Conservation (phyloP, 1,140 invertebrate genomes). For the Conus ventricosus region DNA sequence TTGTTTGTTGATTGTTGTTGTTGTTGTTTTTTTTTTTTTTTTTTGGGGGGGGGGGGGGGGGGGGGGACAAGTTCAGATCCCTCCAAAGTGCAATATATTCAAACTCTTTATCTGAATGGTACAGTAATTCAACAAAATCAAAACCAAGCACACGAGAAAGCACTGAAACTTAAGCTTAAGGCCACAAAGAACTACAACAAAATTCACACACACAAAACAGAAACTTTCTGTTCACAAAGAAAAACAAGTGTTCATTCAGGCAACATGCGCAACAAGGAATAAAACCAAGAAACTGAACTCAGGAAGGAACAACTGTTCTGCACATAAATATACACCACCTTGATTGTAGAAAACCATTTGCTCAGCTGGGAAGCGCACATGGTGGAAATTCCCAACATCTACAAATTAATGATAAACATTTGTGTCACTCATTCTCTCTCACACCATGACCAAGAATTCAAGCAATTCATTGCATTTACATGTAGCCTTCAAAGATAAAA, state of each 20-base stretch:
- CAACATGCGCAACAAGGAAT: neutral
- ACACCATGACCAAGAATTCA: too few relatives aligned
- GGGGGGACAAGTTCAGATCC: too few relatives aligned
- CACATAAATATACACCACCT: slow-evolving; percentile 24
- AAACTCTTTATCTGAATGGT: neutral
- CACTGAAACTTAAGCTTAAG: neutral
- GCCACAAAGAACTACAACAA: neutral
- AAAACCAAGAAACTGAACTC: neutral
- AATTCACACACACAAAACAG: neutral
- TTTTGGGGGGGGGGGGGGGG: too few relatives aligned
- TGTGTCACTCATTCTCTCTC: neutral
- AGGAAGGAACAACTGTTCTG: neutral
- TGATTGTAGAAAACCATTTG: slow-evolving; percentile 40
- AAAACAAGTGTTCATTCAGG: neutral
- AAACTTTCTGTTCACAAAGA: neutral
- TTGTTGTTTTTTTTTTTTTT: too few relatives aligned
- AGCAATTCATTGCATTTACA: too few relatives aligned
- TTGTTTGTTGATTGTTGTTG: too few relatives aligned
- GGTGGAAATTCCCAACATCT: slow-evolving; percentile 25
- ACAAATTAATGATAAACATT: slow-evolving; percentile 6
- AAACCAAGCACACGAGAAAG: neutral
- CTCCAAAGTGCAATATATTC: neutral
- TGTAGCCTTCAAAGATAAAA: too few relatives aligned
- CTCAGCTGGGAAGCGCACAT: slow-evolving; percentile 27
- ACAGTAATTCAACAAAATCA: neutral